A percentile compares a stretch with the other conserved stretches of the same genome.
Conservation (phyloP, 2,113 vertebrate species). For the Sinosuthora webbiana region DNA sequence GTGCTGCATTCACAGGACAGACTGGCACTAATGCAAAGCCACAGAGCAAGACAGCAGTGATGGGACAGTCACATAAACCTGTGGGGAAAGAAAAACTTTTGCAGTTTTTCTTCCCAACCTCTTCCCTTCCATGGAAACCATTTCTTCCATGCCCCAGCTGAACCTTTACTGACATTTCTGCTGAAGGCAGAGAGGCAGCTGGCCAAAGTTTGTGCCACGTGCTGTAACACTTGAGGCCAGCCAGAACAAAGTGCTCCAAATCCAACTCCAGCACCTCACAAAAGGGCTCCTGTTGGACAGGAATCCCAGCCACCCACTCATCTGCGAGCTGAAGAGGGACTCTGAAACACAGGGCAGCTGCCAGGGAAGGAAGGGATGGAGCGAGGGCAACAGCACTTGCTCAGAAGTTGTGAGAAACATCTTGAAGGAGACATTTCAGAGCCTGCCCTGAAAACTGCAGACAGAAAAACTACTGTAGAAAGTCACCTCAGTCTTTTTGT, state of each 20-base stretch:
- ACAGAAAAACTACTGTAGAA: neutral
- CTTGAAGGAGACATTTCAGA: neutral
- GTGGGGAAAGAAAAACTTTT: neutral
- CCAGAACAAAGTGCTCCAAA: slow-evolving; percentile 44
- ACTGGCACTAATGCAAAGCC: neutral
- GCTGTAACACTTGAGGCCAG: slow-evolving; percentile 35
- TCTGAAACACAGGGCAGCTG: slow-evolving; percentile 7
- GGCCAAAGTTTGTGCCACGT: neutral
- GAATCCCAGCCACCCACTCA: slow-evolving; percentile 49
- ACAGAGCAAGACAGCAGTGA: neutral
- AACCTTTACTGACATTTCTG: slow-evolving; percentile 38
- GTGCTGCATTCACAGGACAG: neutral
- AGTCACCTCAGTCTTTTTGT: neutral
- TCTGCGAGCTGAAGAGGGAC: neutral
- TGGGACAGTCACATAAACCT: neutral
- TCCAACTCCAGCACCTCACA: slow-evolving; percentile 48
- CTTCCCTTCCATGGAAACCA: neutral
- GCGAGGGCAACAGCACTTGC: neutral
- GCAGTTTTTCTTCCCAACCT: neutral
- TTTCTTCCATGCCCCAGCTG: neutral
- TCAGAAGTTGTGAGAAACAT: neutral
- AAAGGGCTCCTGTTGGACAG: slow-evolving; percentile 63
- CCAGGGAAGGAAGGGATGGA: neutral
- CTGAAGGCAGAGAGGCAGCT: neutral
- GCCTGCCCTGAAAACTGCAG: neutral